phyloP scores from a whole-genome alignment of 1,140 invertebrate species.

The Triops longicaudatus region DNA sequence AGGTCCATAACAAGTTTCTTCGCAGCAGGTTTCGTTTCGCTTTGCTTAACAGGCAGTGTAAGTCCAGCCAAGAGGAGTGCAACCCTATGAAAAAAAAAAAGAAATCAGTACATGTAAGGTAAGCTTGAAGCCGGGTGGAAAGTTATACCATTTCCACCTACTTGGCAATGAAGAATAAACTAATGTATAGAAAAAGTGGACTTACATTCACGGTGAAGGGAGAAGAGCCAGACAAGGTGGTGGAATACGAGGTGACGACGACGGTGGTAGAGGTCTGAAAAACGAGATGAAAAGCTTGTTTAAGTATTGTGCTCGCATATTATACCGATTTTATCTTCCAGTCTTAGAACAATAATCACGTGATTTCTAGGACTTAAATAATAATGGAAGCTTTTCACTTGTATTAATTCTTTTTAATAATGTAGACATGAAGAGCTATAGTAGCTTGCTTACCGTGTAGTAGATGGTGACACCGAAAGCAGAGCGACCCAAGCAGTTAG shows the following conservation, averaged over 20 bases:
- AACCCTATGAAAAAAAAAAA: not conserved
- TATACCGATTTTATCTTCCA: too few species aligned
- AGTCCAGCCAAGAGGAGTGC: not conserved
- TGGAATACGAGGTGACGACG: not conserved
- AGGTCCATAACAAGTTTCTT: too few species aligned
- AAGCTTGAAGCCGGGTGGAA: too few species aligned
- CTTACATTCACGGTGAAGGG: not conserved
- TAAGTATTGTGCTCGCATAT: too few species aligned
- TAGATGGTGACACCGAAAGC: conserved; percentile 7
- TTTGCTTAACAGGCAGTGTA: not conserved
- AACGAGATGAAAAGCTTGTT: too few species aligned
- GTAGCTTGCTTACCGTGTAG: not conserved
- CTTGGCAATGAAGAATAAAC: too few species aligned
- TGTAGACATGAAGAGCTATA: too few species aligned
- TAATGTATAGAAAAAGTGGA: not conserved
- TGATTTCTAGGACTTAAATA: too few species aligned
- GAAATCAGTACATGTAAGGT: not conserved
- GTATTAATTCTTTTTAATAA: too few species aligned
- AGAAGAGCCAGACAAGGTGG: not conserved
- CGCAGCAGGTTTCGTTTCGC: too few species aligned
- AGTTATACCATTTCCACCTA: not conserved
- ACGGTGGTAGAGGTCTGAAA: not conserved
- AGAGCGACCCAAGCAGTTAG: not conserved
- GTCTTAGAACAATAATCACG: too few species aligned
- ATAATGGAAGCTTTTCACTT: too few species aligned